These are phyloP conservation scores for Liasis olivaceus DNA, from an alignment of 2,797 vertebrate genomes.

Conservation along the genomic window DNA sequence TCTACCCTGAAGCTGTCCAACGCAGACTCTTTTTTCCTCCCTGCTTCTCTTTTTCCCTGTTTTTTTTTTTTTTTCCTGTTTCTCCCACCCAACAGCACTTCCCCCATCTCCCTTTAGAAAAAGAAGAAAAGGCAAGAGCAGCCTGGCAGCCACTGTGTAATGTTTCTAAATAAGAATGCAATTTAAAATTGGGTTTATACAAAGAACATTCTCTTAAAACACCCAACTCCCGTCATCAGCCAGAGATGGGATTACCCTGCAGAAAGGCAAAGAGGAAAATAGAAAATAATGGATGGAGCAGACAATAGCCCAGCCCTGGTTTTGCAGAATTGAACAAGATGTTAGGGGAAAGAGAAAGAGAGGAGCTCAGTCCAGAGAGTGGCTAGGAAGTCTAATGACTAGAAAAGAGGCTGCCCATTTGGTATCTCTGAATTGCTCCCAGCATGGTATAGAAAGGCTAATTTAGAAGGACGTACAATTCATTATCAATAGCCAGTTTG, in stretches of 20 bases:
- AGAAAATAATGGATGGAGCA: background rate
- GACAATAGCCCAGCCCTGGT: slow-evolving; percentile 5
- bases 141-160: background rate
- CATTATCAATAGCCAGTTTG: background rate
- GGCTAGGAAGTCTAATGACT: background rate
- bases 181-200: slow-evolving; percentile 12
- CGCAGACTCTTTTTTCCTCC: background rate
- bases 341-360: background rate
- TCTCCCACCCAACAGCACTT: background rate
- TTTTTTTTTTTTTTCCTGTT: background rate
- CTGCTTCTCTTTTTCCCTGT: no score
- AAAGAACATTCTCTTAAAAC: slow-evolving; percentile 33
- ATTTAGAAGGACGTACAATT: background rate
- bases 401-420: background rate
- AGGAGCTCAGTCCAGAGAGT: background rate
- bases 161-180: slow-evolving; percentile 14
- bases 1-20: background rate
- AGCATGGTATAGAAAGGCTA: background rate
- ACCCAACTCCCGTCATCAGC: slow-evolving; percentile 13
- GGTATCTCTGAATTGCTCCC: background rate
- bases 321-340: background rate
- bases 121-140: background rate
- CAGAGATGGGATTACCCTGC: slow-evolving; percentile 7
- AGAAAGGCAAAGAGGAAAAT: slow-evolving; percentile 4
- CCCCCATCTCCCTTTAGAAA: background rate